These are phyloP conservation scores for Myotis vivesi DNA, from an alignment of 2,797 vertebrate genomes.

Conservation along the genomic window DNA sequence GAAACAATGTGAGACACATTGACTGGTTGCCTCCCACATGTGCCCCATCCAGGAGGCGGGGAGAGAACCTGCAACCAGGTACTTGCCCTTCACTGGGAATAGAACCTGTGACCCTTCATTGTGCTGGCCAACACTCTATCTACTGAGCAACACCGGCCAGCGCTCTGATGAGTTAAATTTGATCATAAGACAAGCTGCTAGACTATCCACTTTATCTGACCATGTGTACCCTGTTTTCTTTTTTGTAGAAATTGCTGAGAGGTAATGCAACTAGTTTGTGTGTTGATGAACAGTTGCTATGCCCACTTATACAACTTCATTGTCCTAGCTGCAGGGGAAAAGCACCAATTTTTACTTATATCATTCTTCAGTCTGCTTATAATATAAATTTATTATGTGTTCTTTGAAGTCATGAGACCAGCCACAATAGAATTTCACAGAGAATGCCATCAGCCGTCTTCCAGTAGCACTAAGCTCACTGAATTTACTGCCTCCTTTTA, in stretches of 20 bases:
- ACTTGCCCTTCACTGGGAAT: too few relatives aligned
- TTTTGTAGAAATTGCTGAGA: neutral
- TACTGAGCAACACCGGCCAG: too few relatives aligned
- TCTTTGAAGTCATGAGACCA: conserved; percentile 21
- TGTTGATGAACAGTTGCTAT: neutral
- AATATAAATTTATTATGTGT: conserved; percentile 23
- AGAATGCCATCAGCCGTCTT: conserved; percentile 17
- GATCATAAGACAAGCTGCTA: neutral
- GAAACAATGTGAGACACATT: too few relatives aligned
- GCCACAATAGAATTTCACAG: conserved; percentile 19
- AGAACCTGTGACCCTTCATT: too few relatives aligned
- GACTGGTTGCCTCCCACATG: too few relatives aligned
- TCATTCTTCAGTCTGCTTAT: neutral
- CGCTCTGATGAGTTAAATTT: conserved; percentile 2
- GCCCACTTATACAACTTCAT: neutral
- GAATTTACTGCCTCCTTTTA: conserved; percentile 50
- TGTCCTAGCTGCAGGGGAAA: neutral
- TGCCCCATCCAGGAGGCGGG: too few relatives aligned
- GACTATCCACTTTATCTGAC: neutral
- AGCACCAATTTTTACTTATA: neutral
- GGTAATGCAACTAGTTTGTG: neutral
- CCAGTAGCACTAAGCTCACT: neutral
- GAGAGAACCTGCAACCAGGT: too few relatives aligned
- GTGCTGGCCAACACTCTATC: too few relatives aligned
- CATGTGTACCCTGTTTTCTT: neutral